Evolutionary conservation across 1,140 invertebrate species (phyloP), one percentile per base, ranked within the genome.

Genomic region (Lepidurus couesii): DNA sequence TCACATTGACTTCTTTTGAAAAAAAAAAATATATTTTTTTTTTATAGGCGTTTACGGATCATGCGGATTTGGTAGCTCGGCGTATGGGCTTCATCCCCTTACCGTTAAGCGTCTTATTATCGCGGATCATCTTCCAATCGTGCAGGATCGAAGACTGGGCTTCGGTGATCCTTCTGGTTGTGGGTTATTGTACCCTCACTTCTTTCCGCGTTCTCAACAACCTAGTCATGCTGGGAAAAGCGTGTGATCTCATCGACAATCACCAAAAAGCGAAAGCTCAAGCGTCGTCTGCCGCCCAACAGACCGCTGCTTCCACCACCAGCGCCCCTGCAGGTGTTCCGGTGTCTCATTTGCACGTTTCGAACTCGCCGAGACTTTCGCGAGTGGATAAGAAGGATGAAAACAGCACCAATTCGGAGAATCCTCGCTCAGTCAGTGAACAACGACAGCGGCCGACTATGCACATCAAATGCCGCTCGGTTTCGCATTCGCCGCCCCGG

Each of bases 31-130:
- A n/a, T 75, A 13, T 80, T 81, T 1, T 73, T 75, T 73, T 74
- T 75, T 82, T 81, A 1, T 90, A 96, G 85, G 96, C 96, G 0
- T 98, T 96, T 85, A 95, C 95, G n/a, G 98, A 99, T 85, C 95
- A 98, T 83, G 97, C 96, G 0, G 98, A 99, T 85, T 86, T 98
- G 45, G 93, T 99, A 7, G 96, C 96, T 0, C 88, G 97, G 3
- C 87, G 97, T 78, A 98, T 99, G 94, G 97, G 96, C 5, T 98
- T 99, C 83, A 98, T 98, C 83, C 97, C 98, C 3, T 88, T 99
- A 80, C 98, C 98, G 0, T 84, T 99, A 43, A 92, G 94, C 0
- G 95, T 98, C 24, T 92, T 99, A 16, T 91, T 97, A 79, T 91
- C 94, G 4, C 90, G 95, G 77, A 93, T 97, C 1, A 83, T 97